Evolutionary conservation across 2,797 vertebrate genomes (phyloP).

Genomic region (Artibeus jamaicensis): DNA sequence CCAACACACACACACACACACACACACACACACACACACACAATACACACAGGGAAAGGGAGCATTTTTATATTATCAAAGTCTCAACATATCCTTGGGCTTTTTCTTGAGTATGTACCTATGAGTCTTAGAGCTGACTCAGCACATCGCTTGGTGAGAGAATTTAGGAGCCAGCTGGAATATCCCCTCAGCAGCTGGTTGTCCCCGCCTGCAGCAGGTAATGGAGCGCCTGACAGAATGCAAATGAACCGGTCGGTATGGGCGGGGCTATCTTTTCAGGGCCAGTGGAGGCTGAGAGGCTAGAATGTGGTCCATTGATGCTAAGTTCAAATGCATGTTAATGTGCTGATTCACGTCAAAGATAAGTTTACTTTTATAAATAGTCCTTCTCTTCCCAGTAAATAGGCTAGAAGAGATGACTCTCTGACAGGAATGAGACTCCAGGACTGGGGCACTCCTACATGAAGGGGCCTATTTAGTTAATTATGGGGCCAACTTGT

Average conservation of each 20-base stretch:
- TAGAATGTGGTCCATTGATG: conserved; percentile 39
- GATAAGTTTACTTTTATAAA: conserved; percentile 65
- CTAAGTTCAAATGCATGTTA: conserved; percentile 54
- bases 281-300: not conserved
- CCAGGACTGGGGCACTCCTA: conserved; percentile 44
- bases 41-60: not conserved
- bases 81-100: not conserved
- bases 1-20: not conserved
- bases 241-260: not conserved
- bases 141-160: not conserved
- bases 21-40: not conserved
- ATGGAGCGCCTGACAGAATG: not conserved
- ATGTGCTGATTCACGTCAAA: conserved; percentile 50
- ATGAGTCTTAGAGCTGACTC: not conserved
- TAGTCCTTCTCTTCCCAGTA: conserved; percentile 44
- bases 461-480: conserved; percentile 71
- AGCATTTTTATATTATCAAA: not conserved
- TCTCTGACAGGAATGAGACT: conserved; percentile 52
- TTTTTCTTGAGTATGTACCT: not conserved
- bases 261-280: not conserved
- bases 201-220: not conserved
- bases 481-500: conserved; percentile 69
- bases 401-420: conserved; percentile 60
- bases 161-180: not conserved
- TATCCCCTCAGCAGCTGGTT: not conserved